phyloP scores from a whole-genome alignment of 2,888 invertebrate species.

The Lysandra coridon region DNA sequence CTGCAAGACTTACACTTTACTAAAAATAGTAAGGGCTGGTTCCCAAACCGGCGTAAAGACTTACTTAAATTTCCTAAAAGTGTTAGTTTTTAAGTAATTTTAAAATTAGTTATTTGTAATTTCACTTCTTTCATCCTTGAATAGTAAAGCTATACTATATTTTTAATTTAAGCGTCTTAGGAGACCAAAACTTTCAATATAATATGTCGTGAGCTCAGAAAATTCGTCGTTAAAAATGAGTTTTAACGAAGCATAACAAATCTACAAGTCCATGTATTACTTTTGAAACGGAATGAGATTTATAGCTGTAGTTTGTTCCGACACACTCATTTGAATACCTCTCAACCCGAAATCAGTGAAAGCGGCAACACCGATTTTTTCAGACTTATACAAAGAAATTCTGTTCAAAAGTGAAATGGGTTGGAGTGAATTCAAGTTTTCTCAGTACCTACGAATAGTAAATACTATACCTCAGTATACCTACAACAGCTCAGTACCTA shows the following conservation, averaged over 20 bases:
- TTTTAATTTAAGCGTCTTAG: no score
- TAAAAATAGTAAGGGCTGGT: no score
- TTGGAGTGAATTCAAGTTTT: neutral
- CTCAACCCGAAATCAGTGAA: conserved; percentile 1
- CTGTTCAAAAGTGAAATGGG: conserved; percentile 11
- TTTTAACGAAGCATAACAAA: neutral
- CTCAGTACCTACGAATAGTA: neutral
- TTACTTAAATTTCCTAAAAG: no score
- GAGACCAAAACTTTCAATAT: no score
- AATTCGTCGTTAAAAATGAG: neutral
- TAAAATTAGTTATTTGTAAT: no score
- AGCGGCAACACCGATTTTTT: neutral
- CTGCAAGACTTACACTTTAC: no score
- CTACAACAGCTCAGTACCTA: no score
- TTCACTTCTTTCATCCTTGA: no score
- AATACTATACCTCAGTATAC: no score
- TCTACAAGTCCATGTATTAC: neutral
- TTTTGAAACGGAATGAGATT: neutral
- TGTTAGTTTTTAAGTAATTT: no score
- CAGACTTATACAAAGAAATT: neutral
- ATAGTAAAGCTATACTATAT: no score
- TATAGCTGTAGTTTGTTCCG: neutral
- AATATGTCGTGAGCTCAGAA: neutral
- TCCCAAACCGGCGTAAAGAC: no score
- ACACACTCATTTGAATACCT: conserved; percentile 10